These are phyloP conservation scores for Beroe forskalii DNA, from an alignment of 37 sponge, comb jelly and placozoan species.

Conservation along the genomic window DNA sequence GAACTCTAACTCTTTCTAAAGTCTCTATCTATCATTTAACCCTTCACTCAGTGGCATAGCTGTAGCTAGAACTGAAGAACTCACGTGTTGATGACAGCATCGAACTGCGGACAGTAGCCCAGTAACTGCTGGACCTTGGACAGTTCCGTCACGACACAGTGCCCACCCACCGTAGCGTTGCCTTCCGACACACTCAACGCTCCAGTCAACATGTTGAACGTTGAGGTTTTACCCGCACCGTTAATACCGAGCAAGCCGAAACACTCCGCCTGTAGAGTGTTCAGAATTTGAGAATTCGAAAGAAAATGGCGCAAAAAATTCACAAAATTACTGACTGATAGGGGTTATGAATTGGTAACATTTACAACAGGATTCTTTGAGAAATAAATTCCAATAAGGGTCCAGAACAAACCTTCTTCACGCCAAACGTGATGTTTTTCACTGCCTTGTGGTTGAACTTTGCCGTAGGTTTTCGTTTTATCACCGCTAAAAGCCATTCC, in stretches of 20 bases:
- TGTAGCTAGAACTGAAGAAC: too few species aligned
- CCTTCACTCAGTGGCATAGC: too few species aligned
- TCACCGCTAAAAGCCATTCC: not conserved
- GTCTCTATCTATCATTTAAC: too few species aligned
- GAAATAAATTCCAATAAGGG: too few species aligned
- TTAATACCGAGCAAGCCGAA: constrained; percentile 60
- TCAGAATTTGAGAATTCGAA: too few species aligned
- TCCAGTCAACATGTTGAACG: constrained; percentile 59
- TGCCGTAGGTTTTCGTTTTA: not conserved
- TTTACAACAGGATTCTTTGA: too few species aligned
- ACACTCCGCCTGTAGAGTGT: constrained; percentile 27
- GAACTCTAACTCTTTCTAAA: too few species aligned
- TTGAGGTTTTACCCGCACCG: constrained; percentile 49
- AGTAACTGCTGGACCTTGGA: constrained; percentile 36
- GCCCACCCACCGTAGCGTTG: constrained; percentile 11
- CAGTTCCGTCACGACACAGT: constrained; percentile 38
- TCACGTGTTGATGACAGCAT: constrained; percentile 61
- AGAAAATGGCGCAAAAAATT: too few species aligned
- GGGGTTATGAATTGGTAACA: too few species aligned
- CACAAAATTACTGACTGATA: too few species aligned
- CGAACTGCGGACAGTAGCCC: constrained; percentile 64
- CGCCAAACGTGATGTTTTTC: constrained; percentile 33
- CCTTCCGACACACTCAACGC: constrained; percentile 26
- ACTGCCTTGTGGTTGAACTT: constrained; percentile 6
- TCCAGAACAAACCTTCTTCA: constrained; percentile 44